phyloP scores from a whole-genome alignment of 1,140 invertebrate species.

The Hyphantria cunea region DNA sequence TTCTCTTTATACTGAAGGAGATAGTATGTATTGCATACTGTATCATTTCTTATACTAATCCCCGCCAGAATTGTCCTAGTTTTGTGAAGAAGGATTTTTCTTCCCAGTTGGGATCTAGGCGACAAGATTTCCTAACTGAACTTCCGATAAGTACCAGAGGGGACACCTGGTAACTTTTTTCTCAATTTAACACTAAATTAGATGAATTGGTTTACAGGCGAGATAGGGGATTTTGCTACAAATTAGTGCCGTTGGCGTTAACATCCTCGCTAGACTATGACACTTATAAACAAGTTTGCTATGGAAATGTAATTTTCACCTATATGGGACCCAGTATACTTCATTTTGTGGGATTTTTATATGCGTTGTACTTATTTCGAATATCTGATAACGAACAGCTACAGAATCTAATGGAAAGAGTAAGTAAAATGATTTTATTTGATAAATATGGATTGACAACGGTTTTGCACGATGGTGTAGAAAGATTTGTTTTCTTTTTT shows the following conservation, averaged over 20 bases:
- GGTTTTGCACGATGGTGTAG: too few relatives aligned
- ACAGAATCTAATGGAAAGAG: constrained; percentile 94
- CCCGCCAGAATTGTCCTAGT: too few relatives aligned
- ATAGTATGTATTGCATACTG: too few relatives aligned
- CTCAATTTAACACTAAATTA: background rate
- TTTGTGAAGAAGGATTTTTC: too few relatives aligned
- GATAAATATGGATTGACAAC: too few relatives aligned
- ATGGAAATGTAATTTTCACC: constrained; percentile 87
- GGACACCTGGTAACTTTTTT: too few relatives aligned
- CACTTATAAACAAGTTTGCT: constrained; percentile 83
- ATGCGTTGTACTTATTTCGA: constrained; percentile 90
- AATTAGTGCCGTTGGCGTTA: constrained; percentile 74
- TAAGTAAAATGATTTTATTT: constrained; percentile 62
- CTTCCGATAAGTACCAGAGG: too few relatives aligned
- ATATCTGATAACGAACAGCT: constrained; percentile 93
- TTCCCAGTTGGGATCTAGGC: too few relatives aligned
- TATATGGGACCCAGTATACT: constrained; percentile 90
- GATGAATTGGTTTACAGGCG: constrained; percentile 76
- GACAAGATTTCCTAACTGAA: too few relatives aligned
- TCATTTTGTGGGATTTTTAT: constrained; percentile 89
- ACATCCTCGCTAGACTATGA: constrained; percentile 66
- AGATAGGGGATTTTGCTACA: constrained; percentile 88
- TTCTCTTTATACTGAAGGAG: too few relatives aligned
- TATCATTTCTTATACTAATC: too few relatives aligned
- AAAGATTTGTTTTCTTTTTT: constrained; percentile 28